Percentiles rank a stretch among this genome's conserved stretches.
These are phyloP conservation scores for Tetranychus truncatus DNA, from an alignment of 2,888 invertebrate species.

Conservation along the genomic window DNA sequence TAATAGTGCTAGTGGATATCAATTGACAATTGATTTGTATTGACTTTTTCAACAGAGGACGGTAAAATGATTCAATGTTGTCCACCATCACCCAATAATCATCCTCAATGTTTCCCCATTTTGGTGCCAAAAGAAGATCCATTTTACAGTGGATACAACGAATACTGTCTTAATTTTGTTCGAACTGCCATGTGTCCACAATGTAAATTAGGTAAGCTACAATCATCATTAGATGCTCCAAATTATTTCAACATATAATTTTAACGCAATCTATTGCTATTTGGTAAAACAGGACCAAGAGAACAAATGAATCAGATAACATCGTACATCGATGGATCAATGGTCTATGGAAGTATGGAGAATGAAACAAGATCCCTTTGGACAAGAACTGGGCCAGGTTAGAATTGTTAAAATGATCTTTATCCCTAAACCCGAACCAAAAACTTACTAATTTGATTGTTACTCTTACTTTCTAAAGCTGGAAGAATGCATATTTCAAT, in stretches of 20 bases:
- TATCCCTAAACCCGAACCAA: not conserved
- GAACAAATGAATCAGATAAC: slow-evolving; percentile 89
- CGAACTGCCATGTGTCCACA: slow-evolving; percentile 26
- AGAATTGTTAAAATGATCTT: not conserved
- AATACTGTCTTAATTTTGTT: slow-evolving; percentile 27
- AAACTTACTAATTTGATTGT: not conserved
- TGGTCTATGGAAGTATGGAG: slow-evolving; percentile 50
- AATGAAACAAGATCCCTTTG: slow-evolving; percentile 26
- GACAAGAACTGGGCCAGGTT: slow-evolving; percentile 22
- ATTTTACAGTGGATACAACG: slow-evolving; percentile 35
- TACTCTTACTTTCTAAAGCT: slow-evolving; percentile 12
- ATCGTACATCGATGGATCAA: slow-evolving; percentile 66
- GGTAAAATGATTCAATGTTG: slow-evolving; percentile 28
- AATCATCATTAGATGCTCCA: not conserved
- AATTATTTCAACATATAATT: not conserved
- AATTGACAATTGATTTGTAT: not conserved
- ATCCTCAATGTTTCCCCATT: slow-evolving; percentile 84
- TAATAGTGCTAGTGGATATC: not conserved
- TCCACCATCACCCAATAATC: slow-evolving; percentile 36
- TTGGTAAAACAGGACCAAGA: slow-evolving; percentile 33
- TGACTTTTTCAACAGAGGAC: slow-evolving; percentile 21
- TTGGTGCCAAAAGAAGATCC: slow-evolving; percentile 71
- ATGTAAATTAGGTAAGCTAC: slow-evolving; percentile 24
- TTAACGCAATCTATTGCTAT: not conserved
- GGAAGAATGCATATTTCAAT: slow-evolving; percentile 26